Evolutionary conservation across 2,888 invertebrate genomes (phyloP), one percentile per base, ranked within the genome.

Genomic region (Odontothrips loti): DNA sequence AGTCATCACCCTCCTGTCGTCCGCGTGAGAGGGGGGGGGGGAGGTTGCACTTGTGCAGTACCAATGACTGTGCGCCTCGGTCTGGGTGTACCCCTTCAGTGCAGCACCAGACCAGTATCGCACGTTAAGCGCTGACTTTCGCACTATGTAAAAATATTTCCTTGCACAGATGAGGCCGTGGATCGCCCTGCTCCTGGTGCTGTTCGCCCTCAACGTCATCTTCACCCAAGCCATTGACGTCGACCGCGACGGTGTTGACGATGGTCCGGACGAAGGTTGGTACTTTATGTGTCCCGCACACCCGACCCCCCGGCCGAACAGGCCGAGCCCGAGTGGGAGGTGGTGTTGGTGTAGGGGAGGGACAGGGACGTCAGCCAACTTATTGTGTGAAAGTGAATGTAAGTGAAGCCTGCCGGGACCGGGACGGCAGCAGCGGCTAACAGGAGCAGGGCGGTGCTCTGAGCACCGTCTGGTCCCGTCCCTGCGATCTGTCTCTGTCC

Each of bases 161-260:
- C 27, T 75, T 12, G 11, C 23, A 6, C 68, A 75, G 68, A 75
- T 75, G 68, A 75, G 68, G 68, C 23, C 68, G 68, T 75, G 68
- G 68, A 4, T 75, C 68, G 68, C 68, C 27, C 68, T 75, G 68
- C 68, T 75, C 11, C 68, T 75, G 11, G 68, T 75, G 23, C 68
- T 75, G 68, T 12, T 75, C 68, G 68, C 68, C 68, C 9, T 75
- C 68, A 75, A 75, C 68, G 27, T 27, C 68, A 10, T 27, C 68
- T 27, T 23, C 68, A 75, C 23, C 68, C 68, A 75, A 27, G 68
- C 68, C 68, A 27, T 75, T 12, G 68, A 75, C 68, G 27, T 27
- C 23, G 9, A 75, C 68, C 27, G 27, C 12, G 68, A 75, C 27
- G 68, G 68, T 9, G 27, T 27, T n/a, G 68, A 75, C 68, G 68